These are phyloP conservation scores for Exaiptasia diaphana DNA, from an alignment of 64 coral and sea anemone genomes.

Conservation along the genomic window DNA sequence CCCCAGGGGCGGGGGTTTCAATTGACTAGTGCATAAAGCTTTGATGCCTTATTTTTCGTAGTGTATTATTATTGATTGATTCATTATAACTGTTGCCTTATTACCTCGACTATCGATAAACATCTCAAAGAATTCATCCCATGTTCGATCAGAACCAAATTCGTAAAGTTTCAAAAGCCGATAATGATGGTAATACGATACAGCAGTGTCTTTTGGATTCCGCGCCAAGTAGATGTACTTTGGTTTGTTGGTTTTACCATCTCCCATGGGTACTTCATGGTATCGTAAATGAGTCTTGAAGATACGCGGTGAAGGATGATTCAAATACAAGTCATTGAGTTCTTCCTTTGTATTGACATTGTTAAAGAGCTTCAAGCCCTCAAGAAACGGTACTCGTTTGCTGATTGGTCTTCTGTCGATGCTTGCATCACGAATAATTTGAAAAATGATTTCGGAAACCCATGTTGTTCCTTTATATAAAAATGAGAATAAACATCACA, in stretches of 20 bases:
- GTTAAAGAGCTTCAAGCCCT: not conserved
- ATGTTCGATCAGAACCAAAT: not conserved
- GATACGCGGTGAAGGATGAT: conserved; percentile 12
- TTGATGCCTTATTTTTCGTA: too few species aligned
- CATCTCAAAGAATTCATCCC: not conserved
- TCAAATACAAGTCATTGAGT: not conserved
- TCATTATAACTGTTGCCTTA: too few species aligned
- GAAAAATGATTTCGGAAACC: conserved; percentile 40
- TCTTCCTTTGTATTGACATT: not conserved
- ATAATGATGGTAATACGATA: not conserved
- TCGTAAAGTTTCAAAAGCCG: not conserved
- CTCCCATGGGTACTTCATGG: conserved; percentile 24
- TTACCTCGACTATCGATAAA: not conserved
- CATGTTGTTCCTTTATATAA: conserved; percentile 28
- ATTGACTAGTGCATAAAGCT: too few species aligned
- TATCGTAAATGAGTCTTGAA: conserved; percentile 53
- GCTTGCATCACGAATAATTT: conserved; percentile 15
- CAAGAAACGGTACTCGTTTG: conserved; percentile 28
- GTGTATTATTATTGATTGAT: too few species aligned
- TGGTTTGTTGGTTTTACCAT: not conserved
- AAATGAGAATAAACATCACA: too few species aligned
- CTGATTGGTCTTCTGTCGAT: not conserved
- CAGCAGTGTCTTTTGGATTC: conserved; percentile 21
- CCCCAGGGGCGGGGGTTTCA: too few species aligned
- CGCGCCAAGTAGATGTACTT: conserved; percentile 49